A percentile compares a stretch with the other conserved stretches of the same genome.
phyloP scores from a whole-genome alignment of 2,113 vertebrate species.

The Donacobius atricapilla region DNA sequence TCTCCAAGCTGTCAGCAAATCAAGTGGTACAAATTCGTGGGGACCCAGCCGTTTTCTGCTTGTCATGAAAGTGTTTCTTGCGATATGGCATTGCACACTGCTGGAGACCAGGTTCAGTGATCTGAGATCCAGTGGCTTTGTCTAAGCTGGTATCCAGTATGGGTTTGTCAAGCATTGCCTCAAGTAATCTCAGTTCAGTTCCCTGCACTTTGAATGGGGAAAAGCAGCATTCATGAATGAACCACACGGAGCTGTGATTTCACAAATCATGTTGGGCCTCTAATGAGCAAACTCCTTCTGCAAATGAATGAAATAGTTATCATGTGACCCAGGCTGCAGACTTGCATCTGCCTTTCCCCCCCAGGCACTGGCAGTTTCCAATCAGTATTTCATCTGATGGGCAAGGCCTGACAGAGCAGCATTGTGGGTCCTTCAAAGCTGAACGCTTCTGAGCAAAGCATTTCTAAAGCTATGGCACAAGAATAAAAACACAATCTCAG shows the following conservation, averaged over 20 bases:
- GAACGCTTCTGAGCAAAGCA: not conserved
- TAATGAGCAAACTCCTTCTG: not conserved
- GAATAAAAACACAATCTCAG: not conserved
- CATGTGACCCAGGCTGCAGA: not conserved
- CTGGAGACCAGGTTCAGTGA: not conserved
- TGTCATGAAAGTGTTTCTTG: not conserved
- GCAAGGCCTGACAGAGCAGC: not conserved
- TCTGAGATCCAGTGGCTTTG: not conserved
- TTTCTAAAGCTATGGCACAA: not conserved
- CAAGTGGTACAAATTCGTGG: not conserved
- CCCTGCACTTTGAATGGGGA: not conserved
- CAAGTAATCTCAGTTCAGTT: not conserved
- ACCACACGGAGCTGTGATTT: fast-evolving
- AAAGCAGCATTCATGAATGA: not conserved
- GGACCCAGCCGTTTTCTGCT: not conserved
- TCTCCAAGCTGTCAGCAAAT: not conserved
- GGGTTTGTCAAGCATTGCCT: not conserved
- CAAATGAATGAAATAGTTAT: not conserved
- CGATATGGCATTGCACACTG: not conserved
- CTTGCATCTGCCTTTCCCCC: not conserved
- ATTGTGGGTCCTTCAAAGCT: not conserved
- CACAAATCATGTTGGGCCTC: not conserved
- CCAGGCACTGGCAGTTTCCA: not conserved
- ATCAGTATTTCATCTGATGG: not conserved
- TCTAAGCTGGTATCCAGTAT: not conserved